Base-by-base conservation (phyloP, 2,888 invertebrate genomes). In the Tyria jacobaeae region DNA sequence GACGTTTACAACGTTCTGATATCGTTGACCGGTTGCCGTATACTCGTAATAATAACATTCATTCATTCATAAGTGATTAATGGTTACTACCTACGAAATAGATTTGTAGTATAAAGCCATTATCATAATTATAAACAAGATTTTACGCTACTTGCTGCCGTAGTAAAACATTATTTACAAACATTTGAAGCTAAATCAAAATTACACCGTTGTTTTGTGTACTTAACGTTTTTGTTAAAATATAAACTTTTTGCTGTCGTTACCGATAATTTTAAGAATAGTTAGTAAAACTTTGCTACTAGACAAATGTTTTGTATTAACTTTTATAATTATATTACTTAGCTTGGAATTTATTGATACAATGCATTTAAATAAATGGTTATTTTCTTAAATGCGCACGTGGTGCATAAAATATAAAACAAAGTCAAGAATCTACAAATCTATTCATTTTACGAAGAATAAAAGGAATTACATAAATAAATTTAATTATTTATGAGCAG, bases 101-200 rank as follows among this genome's bases (percentile, higher is more conserved):
- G 90, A 90, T 92, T 91, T 89, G 90, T 90, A 87, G 86, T 85
- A 88, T 90, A 88, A 86, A 85, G 84, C 87, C 83, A 92, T 91
- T 91, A 92, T 89, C 88, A 90, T 92, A 92, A 92, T 91, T 92
- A 91, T 91, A 91, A 91, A 90, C 91, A 87, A 89, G 89, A 90
- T 90, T 92, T 91, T 88, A 91, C 91, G 89, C 87, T 88, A 84
- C 84, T 79, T 84, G 84, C 76, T 78, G 82, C 84, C 82, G 88
- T 91, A 89, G 91, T 91, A 89, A 88, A 85, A 84, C 81, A 83
- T 79, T 83, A 87, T 88, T 89, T 87, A 86, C 83, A 86, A 88
- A 87, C 87, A 86, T 82, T 82, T 62, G 68, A 70, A 72, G 75
- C 78, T 70, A 76, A 71, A 67, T 70, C 71, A 54, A 73, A 76